phyloP scores from a whole-genome alignment of 2,888 invertebrate species.

The Anagyrus pseudococci region DNA sequence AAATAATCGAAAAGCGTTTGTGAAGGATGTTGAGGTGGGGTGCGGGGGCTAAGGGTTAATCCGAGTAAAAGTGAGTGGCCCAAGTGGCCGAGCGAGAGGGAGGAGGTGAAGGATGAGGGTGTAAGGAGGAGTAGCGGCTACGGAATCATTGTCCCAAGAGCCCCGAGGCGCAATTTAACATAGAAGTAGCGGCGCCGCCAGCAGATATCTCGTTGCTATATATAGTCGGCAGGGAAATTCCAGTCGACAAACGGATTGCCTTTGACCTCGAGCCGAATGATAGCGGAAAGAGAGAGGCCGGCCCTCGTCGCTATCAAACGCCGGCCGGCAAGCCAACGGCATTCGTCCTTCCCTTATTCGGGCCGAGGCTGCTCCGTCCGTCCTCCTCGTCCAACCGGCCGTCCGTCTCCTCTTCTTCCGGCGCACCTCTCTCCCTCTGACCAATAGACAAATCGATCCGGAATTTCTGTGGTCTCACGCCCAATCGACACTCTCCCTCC shows the following conservation, averaged over 20 bases:
- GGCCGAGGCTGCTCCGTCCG: slow-evolving; percentile 36
- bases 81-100: slow-evolving; percentile 8
- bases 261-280: slow-evolving; percentile 47
- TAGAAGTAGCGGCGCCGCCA: slow-evolving; percentile 40
- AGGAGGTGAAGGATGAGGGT: too few relatives aligned
- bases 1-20: too few relatives aligned
- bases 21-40: too few relatives aligned
- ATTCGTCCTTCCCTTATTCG: slow-evolving; percentile 44
- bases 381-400: slow-evolving; percentile 41
- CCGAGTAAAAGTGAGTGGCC: too few relatives aligned
- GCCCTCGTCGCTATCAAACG: slow-evolving; percentile 57
- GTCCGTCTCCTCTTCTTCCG: slow-evolving; percentile 32
- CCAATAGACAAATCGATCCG: slow-evolving; percentile 56
- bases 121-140: too few relatives aligned
- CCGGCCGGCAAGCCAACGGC: slow-evolving; percentile 47
- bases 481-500: slow-evolving; percentile 46
- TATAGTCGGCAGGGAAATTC: slow-evolving; percentile 45
- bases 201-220: slow-evolving; percentile 1
- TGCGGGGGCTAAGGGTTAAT: neutral
- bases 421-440: slow-evolving; percentile 34
- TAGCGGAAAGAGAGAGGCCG: slow-evolving; percentile 43
- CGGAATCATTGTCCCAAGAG: slow-evolving; percentile 39
- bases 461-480: slow-evolving; percentile 53
- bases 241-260: slow-evolving; percentile 48
- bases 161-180: slow-evolving; percentile 46